Evolutionary conservation across 2,888 invertebrate genomes (phyloP), one percentile per base, ranked within the genome.

Genomic region (Pyrrhosoma nymphula): DNA sequence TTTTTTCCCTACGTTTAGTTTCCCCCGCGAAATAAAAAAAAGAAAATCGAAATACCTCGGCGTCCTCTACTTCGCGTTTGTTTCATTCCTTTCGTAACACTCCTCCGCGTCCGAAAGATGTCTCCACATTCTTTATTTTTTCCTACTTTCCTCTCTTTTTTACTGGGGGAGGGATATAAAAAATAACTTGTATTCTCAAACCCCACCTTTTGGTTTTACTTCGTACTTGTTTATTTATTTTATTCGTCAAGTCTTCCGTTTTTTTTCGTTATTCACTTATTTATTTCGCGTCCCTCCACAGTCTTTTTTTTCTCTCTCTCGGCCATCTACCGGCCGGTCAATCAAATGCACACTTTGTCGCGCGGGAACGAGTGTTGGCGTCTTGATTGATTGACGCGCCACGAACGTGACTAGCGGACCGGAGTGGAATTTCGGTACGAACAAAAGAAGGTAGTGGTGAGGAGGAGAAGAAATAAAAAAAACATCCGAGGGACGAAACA

Each of bases 321-420:
- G 20, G 60, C 23, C 26, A 26, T 69, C 26, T 69, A 23, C 6
- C 69, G n/a, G 69, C 23, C 69, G 69, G 69, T 69, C 69, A 69
- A 69, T 69, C 69, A 69, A 69, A 69, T n/a, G 69, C 69, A 69
- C 69, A 69, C 69, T 69, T 69, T 23, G 69, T 69, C 69, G 60
- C 56, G 56, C 16, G 10, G 56, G 10, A 8, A 56, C 56, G 56
- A 3, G 63, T 26, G 69, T 2, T 69, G 69, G n/a, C 69, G 69
- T 26, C 69, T 0, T 69, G 69, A 69, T 69, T 69, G 69, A 69
- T n/a, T 69, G 69, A 69, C 69, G 69, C 69, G 69, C 26, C 69
- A 8, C 47, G 69, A 26, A 69, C 69, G 69, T 69, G 69, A 69
- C 69, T 26, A n/a, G 69, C 69, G 69, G 69, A 14, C 69, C 1